Conservation (phyloP, 2,113 vertebrate genomes). For the Hoplias malabaricus region DNA sequence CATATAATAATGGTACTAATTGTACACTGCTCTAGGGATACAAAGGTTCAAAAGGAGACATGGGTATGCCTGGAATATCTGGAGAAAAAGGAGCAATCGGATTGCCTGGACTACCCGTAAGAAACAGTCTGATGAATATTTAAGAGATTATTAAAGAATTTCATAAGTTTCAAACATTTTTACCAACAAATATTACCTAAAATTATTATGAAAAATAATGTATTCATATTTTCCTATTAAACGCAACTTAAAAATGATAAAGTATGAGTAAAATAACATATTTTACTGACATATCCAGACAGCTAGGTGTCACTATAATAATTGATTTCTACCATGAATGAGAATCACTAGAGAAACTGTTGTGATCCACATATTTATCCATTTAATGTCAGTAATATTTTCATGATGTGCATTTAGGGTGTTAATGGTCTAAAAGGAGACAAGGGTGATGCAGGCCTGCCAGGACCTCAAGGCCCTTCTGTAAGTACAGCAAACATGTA, state of each 20-base stretch:
- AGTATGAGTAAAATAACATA: too few species aligned
- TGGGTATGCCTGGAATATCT: constrained; percentile 85
- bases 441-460: constrained; percentile 87
- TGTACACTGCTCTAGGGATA: constrained; percentile 75
- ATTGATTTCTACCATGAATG: too few species aligned
- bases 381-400: neutral
- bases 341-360: too few species aligned
- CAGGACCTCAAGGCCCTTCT: constrained; percentile 91
- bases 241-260: too few species aligned
- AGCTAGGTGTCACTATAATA: too few species aligned
- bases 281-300: too few species aligned
- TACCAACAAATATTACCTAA: too few species aligned
- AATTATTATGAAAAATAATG: too few species aligned
- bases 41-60: constrained; percentile 94
- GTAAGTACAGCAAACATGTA: constrained; percentile 76
- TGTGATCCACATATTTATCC: neutral
- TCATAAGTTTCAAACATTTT: neutral
- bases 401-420: constrained; percentile 72
- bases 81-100: constrained; percentile 93
- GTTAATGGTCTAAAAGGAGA: constrained; percentile 89
- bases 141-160: neutral
- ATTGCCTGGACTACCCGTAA: constrained; percentile 90
- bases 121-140: constrained; percentile 30
- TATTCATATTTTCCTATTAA: too few species aligned
- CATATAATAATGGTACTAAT: neutral